These are phyloP conservation scores for Folsomia manolachei DNA, from an alignment of 2,888 invertebrate species.

Conservation along the genomic window DNA sequence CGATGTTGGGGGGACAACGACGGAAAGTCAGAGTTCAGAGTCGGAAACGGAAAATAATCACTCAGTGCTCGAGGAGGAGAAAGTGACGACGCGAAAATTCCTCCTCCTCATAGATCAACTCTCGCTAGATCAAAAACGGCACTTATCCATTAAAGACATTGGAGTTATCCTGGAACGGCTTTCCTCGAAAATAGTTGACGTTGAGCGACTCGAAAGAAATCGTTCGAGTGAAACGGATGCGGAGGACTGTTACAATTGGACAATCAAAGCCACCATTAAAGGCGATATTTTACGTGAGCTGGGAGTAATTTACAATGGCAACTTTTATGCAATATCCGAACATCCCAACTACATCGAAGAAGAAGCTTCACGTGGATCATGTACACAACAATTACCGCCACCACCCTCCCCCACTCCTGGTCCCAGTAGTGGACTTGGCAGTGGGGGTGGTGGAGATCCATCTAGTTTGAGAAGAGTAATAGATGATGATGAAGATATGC, in stretches of 20 bases:
- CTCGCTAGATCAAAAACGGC: constrained; percentile 86
- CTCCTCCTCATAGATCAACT: constrained; percentile 88
- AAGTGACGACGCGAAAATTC: constrained; percentile 85
- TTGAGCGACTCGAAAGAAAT: constrained; percentile 84
- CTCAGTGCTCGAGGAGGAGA: constrained; percentile 87
- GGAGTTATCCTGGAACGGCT: constrained; percentile 89
- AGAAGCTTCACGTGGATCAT: not conserved
- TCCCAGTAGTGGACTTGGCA: constrained; percentile 26
- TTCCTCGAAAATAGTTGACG: constrained; percentile 88
- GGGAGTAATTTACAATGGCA: constrained; percentile 91
- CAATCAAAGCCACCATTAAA: constrained; percentile 87
- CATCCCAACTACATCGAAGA: constrained; percentile 73
- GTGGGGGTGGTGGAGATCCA: constrained; percentile 21
- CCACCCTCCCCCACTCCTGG: constrained; percentile 37
- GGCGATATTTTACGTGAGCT: constrained; percentile 86
- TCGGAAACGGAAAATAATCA: constrained; percentile 80
- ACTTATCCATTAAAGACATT: constrained; percentile 82
- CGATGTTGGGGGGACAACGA: constrained; percentile 59
- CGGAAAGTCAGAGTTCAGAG: constrained; percentile 83
- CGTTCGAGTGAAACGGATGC: constrained; percentile 74
- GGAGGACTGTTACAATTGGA: constrained; percentile 94
- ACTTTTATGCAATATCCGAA: constrained; percentile 91
- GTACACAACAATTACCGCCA: not conserved
- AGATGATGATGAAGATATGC: constrained; percentile 48
- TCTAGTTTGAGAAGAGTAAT: constrained; percentile 11